A percentile compares a stretch with the other conserved stretches of the same genome.
These are phyloP conservation scores for Ectobius pallidus DNA, from an alignment of 2,888 invertebrate species.

Conservation along the genomic window DNA sequence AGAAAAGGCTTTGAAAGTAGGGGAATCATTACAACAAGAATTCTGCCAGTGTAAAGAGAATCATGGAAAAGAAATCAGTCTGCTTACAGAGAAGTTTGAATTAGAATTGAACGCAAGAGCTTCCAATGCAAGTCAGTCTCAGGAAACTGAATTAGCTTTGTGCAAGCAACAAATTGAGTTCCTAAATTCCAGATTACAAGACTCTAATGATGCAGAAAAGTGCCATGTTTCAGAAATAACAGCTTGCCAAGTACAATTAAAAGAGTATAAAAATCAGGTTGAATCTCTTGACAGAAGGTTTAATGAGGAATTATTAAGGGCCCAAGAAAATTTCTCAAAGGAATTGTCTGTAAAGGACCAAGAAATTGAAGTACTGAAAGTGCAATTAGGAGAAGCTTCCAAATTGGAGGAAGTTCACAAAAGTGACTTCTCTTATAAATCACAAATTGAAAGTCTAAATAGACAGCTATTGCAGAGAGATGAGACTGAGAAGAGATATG, in stretches of 20 bases:
- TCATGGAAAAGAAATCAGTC: background rate
- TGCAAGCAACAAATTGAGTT: background rate
- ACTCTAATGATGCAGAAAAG: background rate
- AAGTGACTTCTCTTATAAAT: background rate
- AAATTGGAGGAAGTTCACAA: background rate
- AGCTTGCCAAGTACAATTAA: background rate
- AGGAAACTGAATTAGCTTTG: background rate
- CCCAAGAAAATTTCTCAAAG: background rate
- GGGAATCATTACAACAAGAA: background rate
- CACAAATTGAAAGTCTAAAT: background rate
- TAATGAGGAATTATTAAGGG: background rate
- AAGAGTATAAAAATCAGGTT: slow-evolving; percentile 10
- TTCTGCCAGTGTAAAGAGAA: background rate
- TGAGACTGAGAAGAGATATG: background rate
- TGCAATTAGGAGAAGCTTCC: background rate
- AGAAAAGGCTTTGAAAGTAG: background rate
- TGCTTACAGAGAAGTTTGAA: background rate
- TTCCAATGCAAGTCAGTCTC: background rate
- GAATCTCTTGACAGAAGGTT: background rate
- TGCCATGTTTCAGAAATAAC: slow-evolving; percentile 1
- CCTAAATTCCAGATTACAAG: background rate
- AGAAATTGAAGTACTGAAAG: background rate
- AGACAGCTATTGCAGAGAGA: background rate
- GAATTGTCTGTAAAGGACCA: background rate
- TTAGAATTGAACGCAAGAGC: background rate